Evolutionary conservation across 2,113 vertebrate species (phyloP).

Genomic region (Lycaon pictus): DNA sequence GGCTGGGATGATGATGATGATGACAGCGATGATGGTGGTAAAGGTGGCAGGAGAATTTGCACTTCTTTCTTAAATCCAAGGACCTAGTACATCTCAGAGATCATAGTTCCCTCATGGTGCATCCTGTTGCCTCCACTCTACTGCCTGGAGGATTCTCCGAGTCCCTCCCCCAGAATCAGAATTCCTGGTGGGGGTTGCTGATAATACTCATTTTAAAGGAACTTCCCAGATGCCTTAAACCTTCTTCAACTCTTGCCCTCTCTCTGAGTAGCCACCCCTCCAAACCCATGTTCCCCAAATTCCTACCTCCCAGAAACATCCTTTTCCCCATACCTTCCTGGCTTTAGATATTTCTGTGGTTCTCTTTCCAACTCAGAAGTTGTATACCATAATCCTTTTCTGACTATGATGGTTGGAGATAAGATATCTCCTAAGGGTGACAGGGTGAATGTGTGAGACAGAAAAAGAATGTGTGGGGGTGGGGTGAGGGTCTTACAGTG

Average conservation of each 20-base stretch:
- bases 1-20: neutral
- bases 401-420: neutral
- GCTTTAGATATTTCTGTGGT: neutral
- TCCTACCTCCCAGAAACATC: neutral
- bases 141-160: neutral
- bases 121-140: neutral
- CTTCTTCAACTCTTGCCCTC: neutral
- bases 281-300: neutral
- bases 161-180: constrained; percentile 1
- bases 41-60: neutral
- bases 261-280: neutral
- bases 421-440: neutral
- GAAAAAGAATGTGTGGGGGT: neutral
- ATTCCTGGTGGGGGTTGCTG: constrained; percentile 56
- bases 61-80: neutral
- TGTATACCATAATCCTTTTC: neutral
- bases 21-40: neutral
- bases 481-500: accelerated
- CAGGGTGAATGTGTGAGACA: neutral
- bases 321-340: neutral
- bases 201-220: constrained; percentile 47
- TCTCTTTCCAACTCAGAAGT: neutral
- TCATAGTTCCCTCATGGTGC: neutral
- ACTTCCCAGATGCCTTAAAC: neutral
- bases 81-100: neutral